Conservation (phyloP, 2,888 invertebrate genomes). For the Ophioninae sp. region DNA sequence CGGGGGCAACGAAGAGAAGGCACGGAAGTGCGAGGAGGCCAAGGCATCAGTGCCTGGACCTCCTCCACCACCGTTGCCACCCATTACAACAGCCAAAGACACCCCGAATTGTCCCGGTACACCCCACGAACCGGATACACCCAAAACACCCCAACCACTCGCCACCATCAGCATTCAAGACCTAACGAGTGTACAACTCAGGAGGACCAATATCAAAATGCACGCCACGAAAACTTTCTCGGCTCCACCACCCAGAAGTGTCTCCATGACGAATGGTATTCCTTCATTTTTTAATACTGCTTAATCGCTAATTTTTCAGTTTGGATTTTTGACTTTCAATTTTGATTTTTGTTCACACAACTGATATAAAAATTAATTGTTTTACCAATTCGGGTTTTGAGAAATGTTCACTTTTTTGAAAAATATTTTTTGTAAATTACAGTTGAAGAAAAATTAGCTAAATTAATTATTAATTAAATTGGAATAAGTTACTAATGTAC, state of each 20-base stretch:
- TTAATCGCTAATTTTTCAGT: not conserved
- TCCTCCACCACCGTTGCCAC: slow-evolving; percentile 82
- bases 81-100: slow-evolving; percentile 67
- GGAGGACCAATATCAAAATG: slow-evolving; percentile 87
- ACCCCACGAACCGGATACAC: slow-evolving; percentile 80
- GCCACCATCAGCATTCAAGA: slow-evolving; percentile 94
- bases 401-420: too few species aligned
- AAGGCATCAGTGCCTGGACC: slow-evolving; percentile 80
- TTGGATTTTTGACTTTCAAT: too few species aligned
- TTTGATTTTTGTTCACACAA: too few species aligned
- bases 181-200: slow-evolving; percentile 90
- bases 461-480: too few species aligned
- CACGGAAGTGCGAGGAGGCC: slow-evolving; percentile 61
- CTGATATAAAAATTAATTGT: too few species aligned
- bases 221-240: slow-evolving; percentile 91
- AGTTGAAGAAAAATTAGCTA: too few species aligned
- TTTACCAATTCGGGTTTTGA: too few species aligned
- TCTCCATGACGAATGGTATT: slow-evolving; percentile 84
- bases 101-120: slow-evolving; percentile 42
- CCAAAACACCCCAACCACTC: slow-evolving; percentile 87
- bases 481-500: too few species aligned
- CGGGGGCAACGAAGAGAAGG: slow-evolving; percentile 57
- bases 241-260: slow-evolving; percentile 89
- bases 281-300: too few species aligned
- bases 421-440: too few species aligned